Evolutionary conservation across 2,797 vertebrate species (phyloP).

Genomic region (Bovichtus diacanthus): DNA sequence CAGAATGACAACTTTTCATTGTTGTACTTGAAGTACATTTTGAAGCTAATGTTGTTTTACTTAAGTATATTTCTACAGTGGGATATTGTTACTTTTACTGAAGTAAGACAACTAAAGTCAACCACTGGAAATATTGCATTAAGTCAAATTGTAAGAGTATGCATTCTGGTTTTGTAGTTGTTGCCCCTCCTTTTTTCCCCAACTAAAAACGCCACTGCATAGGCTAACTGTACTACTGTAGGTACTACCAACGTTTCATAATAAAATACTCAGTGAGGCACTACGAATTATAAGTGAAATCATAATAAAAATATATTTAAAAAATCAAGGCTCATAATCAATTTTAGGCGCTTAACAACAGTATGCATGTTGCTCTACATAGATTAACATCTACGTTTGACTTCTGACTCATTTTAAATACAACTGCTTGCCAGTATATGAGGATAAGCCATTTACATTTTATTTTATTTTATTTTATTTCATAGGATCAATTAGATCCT

Average conservation of each 20-base stretch:
- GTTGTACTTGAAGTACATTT: too few species aligned
- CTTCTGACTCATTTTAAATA: constrained; percentile 38
- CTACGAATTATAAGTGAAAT: not conserved
- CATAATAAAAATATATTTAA: not conserved
- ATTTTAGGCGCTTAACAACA: not conserved
- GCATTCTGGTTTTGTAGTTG: not conserved
- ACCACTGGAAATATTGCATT: not conserved
- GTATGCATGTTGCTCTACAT: not conserved
- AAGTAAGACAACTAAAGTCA: too few species aligned
- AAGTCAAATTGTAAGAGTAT: not conserved
- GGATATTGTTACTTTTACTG: too few species aligned
- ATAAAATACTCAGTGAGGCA: not conserved
- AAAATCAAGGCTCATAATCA: not conserved
- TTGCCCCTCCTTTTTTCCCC: not conserved
- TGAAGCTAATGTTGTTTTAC: too few species aligned
- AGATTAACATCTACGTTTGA: not conserved
- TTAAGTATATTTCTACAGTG: too few species aligned
- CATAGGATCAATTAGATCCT: constrained; percentile 46
- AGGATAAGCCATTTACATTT: constrained; percentile 59
- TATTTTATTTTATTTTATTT: too few species aligned
- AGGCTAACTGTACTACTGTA: not conserved
- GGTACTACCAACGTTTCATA: not conserved
- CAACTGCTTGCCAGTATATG: constrained; percentile 1
- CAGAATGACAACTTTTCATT: too few species aligned
- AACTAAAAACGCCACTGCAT: not conserved